Base-by-base conservation (phyloP, 1,140 invertebrate genomes). In the Telenomus remus region DNA sequence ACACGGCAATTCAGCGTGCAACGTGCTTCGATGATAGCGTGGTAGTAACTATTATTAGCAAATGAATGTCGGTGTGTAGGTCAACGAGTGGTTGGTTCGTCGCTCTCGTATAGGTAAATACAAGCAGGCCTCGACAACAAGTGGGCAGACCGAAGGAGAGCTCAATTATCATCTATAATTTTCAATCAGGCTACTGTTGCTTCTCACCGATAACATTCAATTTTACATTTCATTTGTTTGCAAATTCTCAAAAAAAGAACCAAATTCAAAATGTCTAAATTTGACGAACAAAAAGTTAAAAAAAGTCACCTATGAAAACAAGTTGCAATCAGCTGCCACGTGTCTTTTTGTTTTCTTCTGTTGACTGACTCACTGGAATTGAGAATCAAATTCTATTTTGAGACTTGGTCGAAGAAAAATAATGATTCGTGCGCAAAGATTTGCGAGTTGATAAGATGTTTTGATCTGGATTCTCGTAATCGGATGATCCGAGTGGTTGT, bases 41-140 rank as follows among this genome's bases (percentile, higher is more conserved):
- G 64, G 64, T 59, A 47, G 54, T 6, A 64, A 63, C 70, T 83
- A 83, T 83, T 83, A 83, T 81, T 83, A 82, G 79, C 77, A 39
- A 72, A 65, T 54, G 69, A 82, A 80, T 81, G 72, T 82, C 81
- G 79, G 73, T 82, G 82, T 80, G 79, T 83, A 81, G 80, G 80
- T 82, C 81, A 82, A 76, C 48, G 69, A 65, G 53, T 70, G 69
- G 65, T 59, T 72, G 59, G 75, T 74, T 80, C 71, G 61, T 71
- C 39, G 72, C 65, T 63, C 71, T 71, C 73, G 63, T 66, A 63
- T 65, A 57, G 56, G 74, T 72, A 60, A 68, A 70, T 60, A 72
- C 57, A 69, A 42, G n/a, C 72, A 65, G 46, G 63, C 50, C 51
- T 35, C 66, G 12, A 76, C 37, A 71, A 63, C 66, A 71, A 68